phyloP scores from a whole-genome alignment of 2,113 vertebrate species.

The Lampris megalopsis region DNA sequence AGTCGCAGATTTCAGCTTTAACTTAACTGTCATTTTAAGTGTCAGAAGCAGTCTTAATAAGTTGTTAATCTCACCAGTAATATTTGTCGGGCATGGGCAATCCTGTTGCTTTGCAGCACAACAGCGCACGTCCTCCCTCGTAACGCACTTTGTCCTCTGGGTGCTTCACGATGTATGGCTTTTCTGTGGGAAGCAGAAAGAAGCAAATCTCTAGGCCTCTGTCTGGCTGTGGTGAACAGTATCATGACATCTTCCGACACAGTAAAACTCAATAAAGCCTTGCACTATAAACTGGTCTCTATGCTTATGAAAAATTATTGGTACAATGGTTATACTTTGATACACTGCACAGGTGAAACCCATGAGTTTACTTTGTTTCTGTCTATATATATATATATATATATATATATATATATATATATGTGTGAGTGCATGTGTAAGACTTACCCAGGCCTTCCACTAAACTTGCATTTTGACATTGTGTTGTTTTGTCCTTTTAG shows the following conservation, averaged over 20 bases:
- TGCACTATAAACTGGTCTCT: slow-evolving; percentile 30
- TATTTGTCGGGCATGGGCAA: slow-evolving; percentile 89
- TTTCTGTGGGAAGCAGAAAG: slow-evolving; percentile 80
- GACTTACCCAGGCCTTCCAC: slow-evolving; percentile 17
- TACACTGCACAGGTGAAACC: slow-evolving; percentile 26
- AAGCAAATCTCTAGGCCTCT: slow-evolving; percentile 24
- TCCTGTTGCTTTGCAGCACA: slow-evolving; percentile 93
- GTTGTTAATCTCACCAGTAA: slow-evolving; percentile 85
- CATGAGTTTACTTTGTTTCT: slow-evolving; percentile 61
- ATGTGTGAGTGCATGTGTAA: slow-evolving; percentile 13
- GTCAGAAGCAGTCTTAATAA: no score
- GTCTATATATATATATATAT: slow-evolving; percentile 22
- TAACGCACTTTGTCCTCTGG: slow-evolving; percentile 88
- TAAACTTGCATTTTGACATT: slow-evolving; percentile 34
- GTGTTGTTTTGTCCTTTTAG: slow-evolving; percentile 42
- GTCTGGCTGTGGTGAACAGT: slow-evolving; percentile 27
- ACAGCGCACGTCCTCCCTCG: slow-evolving; percentile 87
- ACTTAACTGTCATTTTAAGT: no score
- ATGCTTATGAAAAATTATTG: slow-evolving; percentile 49
- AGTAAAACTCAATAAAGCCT: slow-evolving; percentile 50
- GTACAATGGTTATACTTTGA: slow-evolving; percentile 42
- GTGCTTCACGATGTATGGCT: slow-evolving; percentile 91
- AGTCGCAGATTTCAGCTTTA: no score
- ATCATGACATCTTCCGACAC: slow-evolving; percentile 29
- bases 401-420: slow-evolving; percentile 15